Percentiles rank a stretch among this genome's conserved stretches.
phyloP scores from a whole-genome alignment of 2,888 invertebrate species.

The Scaeva pyrastri region DNA sequence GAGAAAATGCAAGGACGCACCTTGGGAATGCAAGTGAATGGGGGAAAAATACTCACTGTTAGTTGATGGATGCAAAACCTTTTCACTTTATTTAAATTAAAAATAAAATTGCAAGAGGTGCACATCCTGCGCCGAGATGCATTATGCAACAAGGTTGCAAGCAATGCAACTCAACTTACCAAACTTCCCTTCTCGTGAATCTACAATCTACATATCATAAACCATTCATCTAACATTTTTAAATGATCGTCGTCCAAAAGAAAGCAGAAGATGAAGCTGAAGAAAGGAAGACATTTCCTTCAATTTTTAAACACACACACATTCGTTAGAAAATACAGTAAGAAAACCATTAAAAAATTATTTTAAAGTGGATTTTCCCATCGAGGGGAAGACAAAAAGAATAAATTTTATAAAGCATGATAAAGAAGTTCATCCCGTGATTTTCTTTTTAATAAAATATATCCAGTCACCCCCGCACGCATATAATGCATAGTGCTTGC shows the following conservation, averaged over 20 bases:
- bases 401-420: constrained; percentile 26
- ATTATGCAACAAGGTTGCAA: constrained; percentile 69
- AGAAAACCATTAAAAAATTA: constrained; percentile 67
- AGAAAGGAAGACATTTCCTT: constrained; percentile 58
- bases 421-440: constrained; percentile 54
- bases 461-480: constrained; percentile 27
- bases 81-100: constrained; percentile 75
- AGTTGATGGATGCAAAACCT: constrained; percentile 64
- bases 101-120: constrained; percentile 72
- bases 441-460: constrained; percentile 52
- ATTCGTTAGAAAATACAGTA: not conserved
- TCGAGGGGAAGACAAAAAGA: constrained; percentile 26
- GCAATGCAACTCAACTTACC: constrained; percentile 17
- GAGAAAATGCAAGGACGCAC: constrained; percentile 36
- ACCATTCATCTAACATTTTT: constrained; percentile 56
- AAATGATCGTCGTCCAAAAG: constrained; percentile 43
- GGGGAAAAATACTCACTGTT: constrained; percentile 35
- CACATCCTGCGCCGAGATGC: constrained; percentile 64
- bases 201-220: constrained; percentile 33
- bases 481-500: too few species aligned
- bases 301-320: not conserved
- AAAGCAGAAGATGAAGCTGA: constrained; percentile 28
- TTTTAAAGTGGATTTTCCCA: constrained; percentile 68
- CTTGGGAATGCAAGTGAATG: constrained; percentile 20
- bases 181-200: constrained; percentile 5